Conservation (phyloP, 1,140 invertebrate species). For the Anastrepha obliqua region DNA sequence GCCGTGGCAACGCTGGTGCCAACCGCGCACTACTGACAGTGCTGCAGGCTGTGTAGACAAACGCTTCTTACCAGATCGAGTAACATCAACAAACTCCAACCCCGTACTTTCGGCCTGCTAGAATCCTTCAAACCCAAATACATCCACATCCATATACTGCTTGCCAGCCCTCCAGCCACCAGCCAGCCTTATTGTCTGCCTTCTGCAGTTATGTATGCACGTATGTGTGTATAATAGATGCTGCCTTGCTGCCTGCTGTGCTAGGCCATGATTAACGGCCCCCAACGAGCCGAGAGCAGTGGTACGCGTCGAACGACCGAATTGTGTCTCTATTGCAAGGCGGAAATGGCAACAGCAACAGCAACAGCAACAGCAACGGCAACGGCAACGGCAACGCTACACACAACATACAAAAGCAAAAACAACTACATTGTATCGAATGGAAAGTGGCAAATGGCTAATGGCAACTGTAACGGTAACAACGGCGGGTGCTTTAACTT, state of each 20-base stretch:
- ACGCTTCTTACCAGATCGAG: not conserved
- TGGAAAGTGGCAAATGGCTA: constrained; percentile 40
- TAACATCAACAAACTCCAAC: constrained; percentile 13
- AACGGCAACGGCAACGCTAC: constrained; percentile 22
- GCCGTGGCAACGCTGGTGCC: not conserved
- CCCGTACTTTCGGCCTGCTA: not conserved
- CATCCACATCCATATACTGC: too few relatives aligned
- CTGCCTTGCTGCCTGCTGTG: constrained; percentile 3
- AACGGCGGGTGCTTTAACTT: constrained; percentile 6
- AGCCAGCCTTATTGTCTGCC: too few relatives aligned
- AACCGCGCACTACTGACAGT: not conserved
- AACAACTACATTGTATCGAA: constrained; percentile 10
- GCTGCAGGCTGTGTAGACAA: constrained; percentile 33
- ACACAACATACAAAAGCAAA: not conserved
- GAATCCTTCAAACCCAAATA: not conserved
- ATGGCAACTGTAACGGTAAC: constrained; percentile 45
- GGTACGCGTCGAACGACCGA: constrained; percentile 13
- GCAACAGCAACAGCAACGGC: constrained; percentile 22
- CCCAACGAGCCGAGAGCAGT: constrained; percentile 38
- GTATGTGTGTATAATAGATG: not conserved
- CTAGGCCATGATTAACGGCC: constrained; percentile 48
- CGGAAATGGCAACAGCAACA: constrained; percentile 51
- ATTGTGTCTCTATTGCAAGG: constrained; percentile 36
- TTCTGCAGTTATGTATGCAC: not conserved
- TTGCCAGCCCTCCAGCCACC: too few relatives aligned